Conservation (phyloP, 2,113 vertebrate genomes). For the Ailuropoda melanoleuca region DNA sequence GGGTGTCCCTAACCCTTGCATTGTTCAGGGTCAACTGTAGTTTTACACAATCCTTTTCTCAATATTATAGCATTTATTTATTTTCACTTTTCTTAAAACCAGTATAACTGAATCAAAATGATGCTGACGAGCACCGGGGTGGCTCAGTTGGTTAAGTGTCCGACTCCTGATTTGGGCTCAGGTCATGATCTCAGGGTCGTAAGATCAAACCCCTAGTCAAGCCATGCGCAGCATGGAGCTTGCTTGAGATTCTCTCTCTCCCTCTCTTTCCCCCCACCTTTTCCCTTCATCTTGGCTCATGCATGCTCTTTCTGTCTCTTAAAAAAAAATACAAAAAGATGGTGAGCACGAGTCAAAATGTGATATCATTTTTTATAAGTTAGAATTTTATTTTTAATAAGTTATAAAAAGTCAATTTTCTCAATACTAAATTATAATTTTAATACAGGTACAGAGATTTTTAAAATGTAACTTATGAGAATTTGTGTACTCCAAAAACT, state of each 20-base stretch:
- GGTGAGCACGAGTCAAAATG: neutral
- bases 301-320: neutral
- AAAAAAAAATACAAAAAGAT: neutral
- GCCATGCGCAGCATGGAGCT: neutral
- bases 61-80: conserved; percentile 22
- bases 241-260: neutral
- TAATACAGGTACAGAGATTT: neutral
- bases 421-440: neutral
- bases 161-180: neutral
- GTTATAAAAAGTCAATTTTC: conserved; percentile 4
- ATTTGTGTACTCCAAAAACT: neutral
- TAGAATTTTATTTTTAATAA: conserved; percentile 27
- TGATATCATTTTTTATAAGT: conserved; percentile 8
- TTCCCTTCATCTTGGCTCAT: neutral
- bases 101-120: neutral
- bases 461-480: neutral
- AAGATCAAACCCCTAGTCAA: neutral
- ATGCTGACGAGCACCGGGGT: neutral
- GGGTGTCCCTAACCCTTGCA: neutral
- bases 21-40: neutral
- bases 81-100: conserved; percentile 1
- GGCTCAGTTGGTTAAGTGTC: neutral
- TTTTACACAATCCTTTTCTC: neutral
- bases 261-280: neutral
- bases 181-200: neutral